Base-by-base conservation (phyloP, 2,888 invertebrate genomes). In the Phrixothrix hirtus region DNA sequence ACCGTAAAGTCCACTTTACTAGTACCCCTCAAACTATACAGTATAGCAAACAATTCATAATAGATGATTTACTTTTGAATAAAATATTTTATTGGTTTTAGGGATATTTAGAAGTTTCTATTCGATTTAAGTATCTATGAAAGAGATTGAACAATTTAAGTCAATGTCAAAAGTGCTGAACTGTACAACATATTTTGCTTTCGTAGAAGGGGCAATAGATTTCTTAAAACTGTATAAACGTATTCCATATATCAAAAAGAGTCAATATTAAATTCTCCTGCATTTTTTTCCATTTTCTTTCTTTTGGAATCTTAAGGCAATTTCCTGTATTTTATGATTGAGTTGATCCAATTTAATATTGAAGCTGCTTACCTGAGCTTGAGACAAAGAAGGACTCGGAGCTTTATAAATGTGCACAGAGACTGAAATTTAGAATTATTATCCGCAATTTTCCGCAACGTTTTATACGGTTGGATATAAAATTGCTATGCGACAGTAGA, bases 301-400 rank as follows among this genome's bases (percentile, higher is more conserved):
- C 52, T 52, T 47, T 48, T 43, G 53, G 57, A 63, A 59, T 62
- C 62, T 56, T 57, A 58, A 47, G 57, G 62, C 61, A 62, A 63
- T 65, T 65, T 61, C 64, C 62, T 57, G 59, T 60, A 61, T 62
- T 63, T 65, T 62, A 62, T 63, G 64, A 64, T 63, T 62, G 64
- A 62, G 59, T 55, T 55, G 62, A 55, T 59, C 58, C 63, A 63
- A 61, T 61, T 45, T 45, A 37, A 30, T 37, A 39, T 51, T 34
- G 45, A 51, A 45, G 38, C 39, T 32, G 45, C 38, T 34, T 43
- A 51, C 51, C 37, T 45, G 43, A 36, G 15, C 32, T 30, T 43
- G 32, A 51, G 26, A 51, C 36, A 39, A 51, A 45, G 43, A 51
- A 34, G 32, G 15, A 39, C 35, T 12, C 21, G 30, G 9, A 25